Percentiles rank a stretch among this genome's conserved stretches.
phyloP scores from a whole-genome alignment of 2,113 vertebrate genomes.

The Geococcyx californianus region DNA sequence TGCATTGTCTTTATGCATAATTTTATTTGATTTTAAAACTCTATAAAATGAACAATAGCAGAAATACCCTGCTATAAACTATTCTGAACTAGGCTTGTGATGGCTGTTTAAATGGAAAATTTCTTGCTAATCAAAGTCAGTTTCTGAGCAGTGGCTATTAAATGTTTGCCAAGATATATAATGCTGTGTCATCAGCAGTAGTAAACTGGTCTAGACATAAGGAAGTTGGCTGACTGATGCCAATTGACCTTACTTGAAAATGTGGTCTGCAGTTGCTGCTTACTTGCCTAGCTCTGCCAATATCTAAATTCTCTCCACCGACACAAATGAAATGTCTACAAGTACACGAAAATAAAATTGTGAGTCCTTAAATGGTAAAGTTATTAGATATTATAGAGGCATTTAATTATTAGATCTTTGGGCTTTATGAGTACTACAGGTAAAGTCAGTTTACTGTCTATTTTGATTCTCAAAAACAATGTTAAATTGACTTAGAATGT shows the following conservation, averaged over 20 bases:
- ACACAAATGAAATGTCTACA: not conserved
- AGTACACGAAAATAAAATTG: not conserved
- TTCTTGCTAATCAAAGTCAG: slow-evolving; percentile 15
- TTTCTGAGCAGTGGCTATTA: slow-evolving; percentile 22
- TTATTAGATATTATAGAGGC: not conserved
- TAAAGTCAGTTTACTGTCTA: not conserved
- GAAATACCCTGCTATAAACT: not conserved
- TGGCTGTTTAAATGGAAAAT: not conserved
- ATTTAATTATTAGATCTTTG: not conserved
- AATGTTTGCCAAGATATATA: slow-evolving; percentile 22
- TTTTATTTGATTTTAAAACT: not conserved
- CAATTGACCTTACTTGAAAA: slow-evolving; percentile 10
- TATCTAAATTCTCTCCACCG: not conserved
- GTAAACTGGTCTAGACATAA: slow-evolving; percentile 37
- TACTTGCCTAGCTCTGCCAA: not conserved
- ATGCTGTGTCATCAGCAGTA: slow-evolving; percentile 3
- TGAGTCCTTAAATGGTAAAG: not conserved
- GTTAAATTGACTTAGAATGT: not conserved
- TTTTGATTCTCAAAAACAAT: not conserved
- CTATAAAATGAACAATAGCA: not conserved
- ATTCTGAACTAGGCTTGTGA: not conserved
- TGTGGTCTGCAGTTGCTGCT: not conserved
- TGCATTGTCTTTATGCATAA: not conserved
- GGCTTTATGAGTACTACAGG: not conserved
- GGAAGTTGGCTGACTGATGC: slow-evolving; percentile 36